Conservation (phyloP, 1,140 invertebrate species). For the Trachymyrmex cornetzi region DNA sequence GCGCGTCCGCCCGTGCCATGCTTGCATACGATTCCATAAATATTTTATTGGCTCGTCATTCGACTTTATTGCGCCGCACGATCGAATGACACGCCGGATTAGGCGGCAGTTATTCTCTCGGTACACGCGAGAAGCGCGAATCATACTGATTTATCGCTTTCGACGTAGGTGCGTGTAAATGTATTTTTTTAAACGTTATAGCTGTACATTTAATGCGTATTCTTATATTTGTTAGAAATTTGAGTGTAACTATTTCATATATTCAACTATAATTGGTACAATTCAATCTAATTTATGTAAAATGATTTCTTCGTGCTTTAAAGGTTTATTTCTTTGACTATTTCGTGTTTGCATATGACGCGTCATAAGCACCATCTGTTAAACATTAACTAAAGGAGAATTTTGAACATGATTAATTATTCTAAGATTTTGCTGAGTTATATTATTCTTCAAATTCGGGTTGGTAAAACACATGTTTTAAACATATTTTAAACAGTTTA, state of each 20-base stretch:
- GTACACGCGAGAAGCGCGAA: constrained; percentile 29
- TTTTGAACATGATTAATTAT: background rate
- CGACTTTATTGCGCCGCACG: constrained; percentile 82
- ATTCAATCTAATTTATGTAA: background rate
- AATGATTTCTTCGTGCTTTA: background rate
- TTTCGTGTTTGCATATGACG: too few relatives aligned
- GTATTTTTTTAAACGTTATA: background rate
- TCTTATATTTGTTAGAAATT: background rate
- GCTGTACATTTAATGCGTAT: too few relatives aligned
- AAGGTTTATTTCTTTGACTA: background rate
- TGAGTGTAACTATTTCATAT: background rate
- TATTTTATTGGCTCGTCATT: constrained; percentile 86
- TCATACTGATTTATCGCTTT: constrained; percentile 28
- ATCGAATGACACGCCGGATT: constrained; percentile 79
- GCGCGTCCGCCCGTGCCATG: constrained; percentile 55
- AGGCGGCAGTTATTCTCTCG: constrained; percentile 50
- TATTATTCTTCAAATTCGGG: background rate
- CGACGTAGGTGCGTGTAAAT: constrained; percentile 13
- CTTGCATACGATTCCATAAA: constrained; percentile 83
- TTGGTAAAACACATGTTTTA: too few relatives aligned
- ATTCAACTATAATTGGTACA: background rate
- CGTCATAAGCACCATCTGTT: background rate
- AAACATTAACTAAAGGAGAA: background rate
- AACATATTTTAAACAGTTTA: too few relatives aligned
- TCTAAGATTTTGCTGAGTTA: background rate